Evolutionary conservation across 2,888 invertebrate genomes (phyloP).

Genomic region (Acanthoscelides obtectus): DNA sequence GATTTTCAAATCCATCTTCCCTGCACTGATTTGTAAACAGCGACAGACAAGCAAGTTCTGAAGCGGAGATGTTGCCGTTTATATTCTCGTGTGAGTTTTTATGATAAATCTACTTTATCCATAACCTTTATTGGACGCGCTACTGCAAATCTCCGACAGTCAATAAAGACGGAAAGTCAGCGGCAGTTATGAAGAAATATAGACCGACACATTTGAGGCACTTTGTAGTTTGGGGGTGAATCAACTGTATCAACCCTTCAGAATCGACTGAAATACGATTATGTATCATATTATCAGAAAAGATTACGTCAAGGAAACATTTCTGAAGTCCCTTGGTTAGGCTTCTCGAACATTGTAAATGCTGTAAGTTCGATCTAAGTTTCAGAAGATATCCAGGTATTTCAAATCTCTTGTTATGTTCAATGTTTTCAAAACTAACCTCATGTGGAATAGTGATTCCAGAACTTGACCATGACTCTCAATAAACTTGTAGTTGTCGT

Average conservation of each 20-base stretch:
- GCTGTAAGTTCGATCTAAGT: too few relatives aligned
- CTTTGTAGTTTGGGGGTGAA: neutral
- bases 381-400: too few relatives aligned
- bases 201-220: neutral
- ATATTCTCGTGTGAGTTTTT: neutral
- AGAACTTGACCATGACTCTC: too few relatives aligned
- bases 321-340: too few relatives aligned
- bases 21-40: neutral
- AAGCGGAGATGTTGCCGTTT: neutral
- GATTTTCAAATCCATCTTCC: neutral
- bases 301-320: too few relatives aligned
- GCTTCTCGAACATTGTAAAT: too few relatives aligned
- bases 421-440: too few relatives aligned
- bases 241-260: neutral
- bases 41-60: neutral
- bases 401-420: too few relatives aligned
- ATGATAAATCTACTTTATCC: neutral
- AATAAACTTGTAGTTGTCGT: too few relatives aligned
- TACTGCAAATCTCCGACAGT: neutral
- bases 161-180: neutral
- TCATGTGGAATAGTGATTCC: too few relatives aligned
- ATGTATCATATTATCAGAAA: too few relatives aligned
- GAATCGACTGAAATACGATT: too few relatives aligned
- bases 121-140: neutral
- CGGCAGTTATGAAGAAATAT: neutral